Base-by-base conservation (phyloP, 1,140 invertebrate species). In the Philopotamus ludificatus region DNA sequence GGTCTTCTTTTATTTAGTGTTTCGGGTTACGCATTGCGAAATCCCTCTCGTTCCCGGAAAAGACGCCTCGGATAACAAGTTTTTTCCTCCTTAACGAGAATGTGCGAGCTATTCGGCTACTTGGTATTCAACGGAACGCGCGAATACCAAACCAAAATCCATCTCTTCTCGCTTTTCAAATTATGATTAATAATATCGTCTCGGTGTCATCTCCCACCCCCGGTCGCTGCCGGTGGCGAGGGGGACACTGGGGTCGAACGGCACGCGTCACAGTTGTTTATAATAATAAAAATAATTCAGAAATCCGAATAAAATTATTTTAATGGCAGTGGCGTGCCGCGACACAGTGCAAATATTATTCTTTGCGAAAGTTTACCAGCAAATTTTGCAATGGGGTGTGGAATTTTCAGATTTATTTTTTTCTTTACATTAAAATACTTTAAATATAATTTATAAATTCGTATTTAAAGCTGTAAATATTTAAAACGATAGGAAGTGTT, bases 121-220 rank as follows among this genome's bases (percentile, higher is more conserved):
- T 70, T 67, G 50, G 57, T 70, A 70, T 70, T 66, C 68, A 42
- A 42, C 8, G 62, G 25, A 61, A 61, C 58, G 57, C 61, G 68
- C 68, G 61, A 70, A 67, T 66, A 67, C 65, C 65, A 67, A 70
- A 70, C 68, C 65, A 63, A 66, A 70, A 70, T 70, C 68, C 68
- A 67, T 70, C 68, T 70, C 68, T 53, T 66, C 63, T 65, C 68
- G 55, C 68, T 70, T 65, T 70, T 70, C 68, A 70, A 70, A 70
- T 70, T 70, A 70, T 70, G 68, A 70, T 70, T 70, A 70, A 70
- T 70, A 70, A 70, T 65, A 67, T 60, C 55, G 65, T 64, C 65
- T 64, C 62, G 57, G 53, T 54, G 68, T 41, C 53, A 49, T 57
- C 57, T 22, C 47, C 41, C 66, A 42, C 58, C 53, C 54, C 28